Percentiles rank a stretch among this genome's conserved stretches.
Evolutionary conservation across 2,113 vertebrate species (phyloP).

Genomic region (Notiomystis cincta): DNA sequence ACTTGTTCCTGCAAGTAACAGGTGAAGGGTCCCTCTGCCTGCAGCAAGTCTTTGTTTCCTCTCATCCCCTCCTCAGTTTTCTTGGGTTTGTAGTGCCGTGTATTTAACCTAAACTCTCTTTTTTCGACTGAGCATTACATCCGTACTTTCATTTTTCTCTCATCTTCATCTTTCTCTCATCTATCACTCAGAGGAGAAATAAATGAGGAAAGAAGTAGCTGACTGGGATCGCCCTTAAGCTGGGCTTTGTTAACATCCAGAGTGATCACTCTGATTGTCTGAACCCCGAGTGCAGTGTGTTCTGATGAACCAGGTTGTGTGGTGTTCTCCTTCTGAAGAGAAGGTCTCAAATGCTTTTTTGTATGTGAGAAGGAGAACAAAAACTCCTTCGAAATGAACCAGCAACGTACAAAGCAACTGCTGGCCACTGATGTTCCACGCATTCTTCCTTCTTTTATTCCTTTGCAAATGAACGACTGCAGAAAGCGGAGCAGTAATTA

Average conservation of each 20-base stretch:
- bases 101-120: not conserved
- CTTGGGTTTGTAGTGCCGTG: not conserved
- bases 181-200: not conserved
- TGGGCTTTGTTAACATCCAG: not conserved
- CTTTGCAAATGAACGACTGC: not conserved
- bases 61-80: not conserved
- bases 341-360: not conserved
- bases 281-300: not conserved
- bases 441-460: not conserved
- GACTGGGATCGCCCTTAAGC: not conserved
- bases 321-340: not conserved
- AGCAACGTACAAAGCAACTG: not conserved
- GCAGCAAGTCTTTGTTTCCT: not conserved
- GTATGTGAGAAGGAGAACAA: not conserved
- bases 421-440: not conserved
- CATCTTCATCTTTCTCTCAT: not conserved
- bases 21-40: not conserved
- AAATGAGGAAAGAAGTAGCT: not conserved
- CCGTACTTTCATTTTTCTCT: not conserved
- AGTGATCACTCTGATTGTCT: not conserved
- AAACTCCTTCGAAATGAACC: not conserved
- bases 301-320: not conserved
- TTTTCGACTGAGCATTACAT: not conserved
- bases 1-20: not conserved
- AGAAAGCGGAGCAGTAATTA: conserved; percentile 38